Evolutionary conservation across 1,140 invertebrate species (phyloP), one percentile per base, ranked within the genome.

Genomic region (Druon quercuslanigerum): DNA sequence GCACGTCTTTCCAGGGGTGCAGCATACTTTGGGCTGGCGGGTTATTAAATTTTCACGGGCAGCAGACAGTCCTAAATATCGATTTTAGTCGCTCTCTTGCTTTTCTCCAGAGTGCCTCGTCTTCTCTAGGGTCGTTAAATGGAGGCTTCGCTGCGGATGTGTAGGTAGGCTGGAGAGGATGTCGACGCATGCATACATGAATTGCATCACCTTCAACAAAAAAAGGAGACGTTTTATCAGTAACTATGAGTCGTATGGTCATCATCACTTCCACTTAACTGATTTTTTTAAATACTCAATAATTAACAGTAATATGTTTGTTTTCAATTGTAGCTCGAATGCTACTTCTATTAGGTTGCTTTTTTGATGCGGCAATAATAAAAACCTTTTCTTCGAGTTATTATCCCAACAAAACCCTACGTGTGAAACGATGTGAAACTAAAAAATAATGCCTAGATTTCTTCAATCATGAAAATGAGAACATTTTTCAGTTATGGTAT

Each of bases 1-100:
- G 79, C 83, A 79, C 79, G 78, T 86, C 85, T 86, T 84, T 79
- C 57, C 56, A 16, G 78, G 80, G 66, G 66, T 70, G 82, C 82
- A 82, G 78, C 83, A 84, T 83, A 86, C 85, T 85, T 87, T 72
- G 76, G 82, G 83, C 82, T 80, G 76, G 74, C 75, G 78, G 82
- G 83, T 89, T 88, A 88, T 90, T 89, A 89, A 89, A 90, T 90
- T 89, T 90, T 88, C 86, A 86, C 84, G 81, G 81, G 77, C 80
- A 83, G 79, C 82, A 82, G 85, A 82, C 81, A 82, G 83, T 85
- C 85, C 88, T 88, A 85, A 86, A 86, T 88, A 87, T 86, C 84
- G 83, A 88, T 87, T 88, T 82, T 78, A 20, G 20, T 78, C 79
- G 77, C 79, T 81, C 77, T 71, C 76, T 25, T 57, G 56, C 56